Conservation (phyloP, 2,888 invertebrate genomes). For the Acanthosepion pharaonis region DNA sequence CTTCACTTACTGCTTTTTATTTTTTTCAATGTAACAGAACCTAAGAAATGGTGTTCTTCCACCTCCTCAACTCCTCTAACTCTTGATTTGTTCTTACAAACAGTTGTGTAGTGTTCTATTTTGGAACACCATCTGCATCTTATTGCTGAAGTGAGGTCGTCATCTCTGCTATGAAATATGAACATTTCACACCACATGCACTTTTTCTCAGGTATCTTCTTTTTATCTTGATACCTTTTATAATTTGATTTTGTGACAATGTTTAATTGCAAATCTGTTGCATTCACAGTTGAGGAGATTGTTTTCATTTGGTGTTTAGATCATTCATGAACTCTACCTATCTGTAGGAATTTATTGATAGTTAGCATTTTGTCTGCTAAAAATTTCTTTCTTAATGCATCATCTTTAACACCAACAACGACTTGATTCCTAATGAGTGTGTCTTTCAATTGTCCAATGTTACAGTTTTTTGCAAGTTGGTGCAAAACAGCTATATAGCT, state of each 20-base stretch:
- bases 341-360: too few relatives aligned
- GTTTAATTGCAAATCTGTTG: neutral
- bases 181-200: neutral
- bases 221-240: neutral
- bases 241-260: neutral
- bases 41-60: too few relatives aligned
- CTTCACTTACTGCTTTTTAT: neutral
- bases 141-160: neutral
- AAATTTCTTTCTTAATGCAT: conserved; percentile 36
- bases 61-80: too few relatives aligned
- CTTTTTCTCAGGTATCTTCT: neutral
- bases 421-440: too few relatives aligned
- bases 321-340: conserved; percentile 42
- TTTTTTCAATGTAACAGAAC: too few relatives aligned
- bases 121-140: conserved; percentile 46
- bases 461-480: too few relatives aligned
- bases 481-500: too few relatives aligned
- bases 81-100: too few relatives aligned
- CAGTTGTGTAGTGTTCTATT: conserved; percentile 44
- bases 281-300: conserved; percentile 21
- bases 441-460: too few relatives aligned
- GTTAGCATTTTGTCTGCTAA: conserved; percentile 42
- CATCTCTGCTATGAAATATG: neutral
- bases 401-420: too few relatives aligned
- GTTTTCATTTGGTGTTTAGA: conserved; percentile 36